Percentiles rank a stretch among this genome's conserved stretches.
These are phyloP conservation scores for Scaptomyza flava DNA, from an alignment of 2,888 invertebrate species.

Conservation along the genomic window DNA sequence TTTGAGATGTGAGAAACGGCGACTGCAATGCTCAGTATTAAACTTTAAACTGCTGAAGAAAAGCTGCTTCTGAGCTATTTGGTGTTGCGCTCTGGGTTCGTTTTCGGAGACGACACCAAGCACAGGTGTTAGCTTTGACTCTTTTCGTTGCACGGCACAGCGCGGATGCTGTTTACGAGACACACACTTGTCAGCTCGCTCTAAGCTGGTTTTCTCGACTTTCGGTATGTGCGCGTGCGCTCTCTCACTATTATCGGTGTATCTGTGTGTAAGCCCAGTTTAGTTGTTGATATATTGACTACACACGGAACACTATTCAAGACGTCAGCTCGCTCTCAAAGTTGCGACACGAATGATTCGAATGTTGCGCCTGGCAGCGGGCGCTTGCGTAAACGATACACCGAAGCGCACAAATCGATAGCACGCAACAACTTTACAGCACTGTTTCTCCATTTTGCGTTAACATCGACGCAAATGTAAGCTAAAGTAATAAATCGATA, in stretches of 20 bases:
- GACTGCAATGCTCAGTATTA: constrained; percentile 24
- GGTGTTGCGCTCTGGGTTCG: constrained; percentile 51
- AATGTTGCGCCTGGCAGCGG: constrained; percentile 34
- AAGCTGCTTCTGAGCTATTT: constrained; percentile 43
- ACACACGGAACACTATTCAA: constrained; percentile 18
- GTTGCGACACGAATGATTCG: constrained; percentile 61
- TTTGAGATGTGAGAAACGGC: constrained; percentile 38
- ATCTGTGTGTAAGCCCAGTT: constrained; percentile 64
- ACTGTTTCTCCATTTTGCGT: constrained; percentile 14
- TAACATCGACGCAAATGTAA: constrained; percentile 3
- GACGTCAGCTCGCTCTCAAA: constrained; percentile 55
- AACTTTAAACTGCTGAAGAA: constrained; percentile 45
- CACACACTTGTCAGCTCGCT: constrained; percentile 73
- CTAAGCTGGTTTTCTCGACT: constrained; percentile 66
- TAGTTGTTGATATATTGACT: constrained; percentile 29
- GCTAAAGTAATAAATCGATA: constrained; percentile 11
- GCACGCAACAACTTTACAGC: constrained; percentile 7
- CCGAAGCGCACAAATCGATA: constrained; percentile 18
- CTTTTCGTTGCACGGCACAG: constrained; percentile 67
- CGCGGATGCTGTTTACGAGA: constrained; percentile 70
- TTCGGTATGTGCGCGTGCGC: constrained; percentile 48
- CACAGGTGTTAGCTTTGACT: constrained; percentile 61
- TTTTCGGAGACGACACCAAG: constrained; percentile 50
- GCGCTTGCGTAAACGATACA: constrained; percentile 30
- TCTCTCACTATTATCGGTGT: constrained; percentile 37